Conservation (phyloP, 1,140 invertebrate genomes). For the Drosophila bipectinata region DNA sequence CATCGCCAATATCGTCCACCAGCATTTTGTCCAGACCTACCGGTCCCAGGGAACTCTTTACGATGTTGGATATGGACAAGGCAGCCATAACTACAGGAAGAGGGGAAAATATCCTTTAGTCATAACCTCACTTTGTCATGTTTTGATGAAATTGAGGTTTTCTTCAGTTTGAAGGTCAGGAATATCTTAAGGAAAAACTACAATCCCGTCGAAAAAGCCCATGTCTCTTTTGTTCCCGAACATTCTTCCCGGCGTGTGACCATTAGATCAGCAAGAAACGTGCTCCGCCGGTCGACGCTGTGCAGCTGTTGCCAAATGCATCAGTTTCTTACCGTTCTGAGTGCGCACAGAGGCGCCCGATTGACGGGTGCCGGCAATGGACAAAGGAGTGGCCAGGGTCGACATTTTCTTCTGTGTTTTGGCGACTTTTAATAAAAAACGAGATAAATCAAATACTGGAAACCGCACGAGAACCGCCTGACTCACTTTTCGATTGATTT, state of each 20-base stretch:
- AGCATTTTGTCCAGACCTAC: slow-evolving; percentile 99
- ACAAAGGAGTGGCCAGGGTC: slow-evolving; percentile 88
- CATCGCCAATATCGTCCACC: slow-evolving; percentile 99
- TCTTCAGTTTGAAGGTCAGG: neutral
- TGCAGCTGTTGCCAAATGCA: slow-evolving; percentile 63
- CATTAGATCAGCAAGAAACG: slow-evolving; percentile 54
- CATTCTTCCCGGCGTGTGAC: slow-evolving; percentile 39
- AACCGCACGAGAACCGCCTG: slow-evolving; percentile 75
- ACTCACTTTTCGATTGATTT: slow-evolving; percentile 54
- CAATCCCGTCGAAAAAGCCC: neutral
- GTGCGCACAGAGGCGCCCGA: slow-evolving; percentile 95
- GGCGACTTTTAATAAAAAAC: slow-evolving; percentile 73
- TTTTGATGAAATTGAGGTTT: neutral
- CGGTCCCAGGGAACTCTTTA: slow-evolving; percentile 99
- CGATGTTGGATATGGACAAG: slow-evolving; percentile 98
- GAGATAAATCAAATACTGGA: slow-evolving; percentile 64
- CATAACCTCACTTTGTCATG: slow-evolving; percentile 70
- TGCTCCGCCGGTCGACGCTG: slow-evolving; percentile 61
- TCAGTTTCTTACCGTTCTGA: slow-evolving; percentile 93
- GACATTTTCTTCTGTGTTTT: slow-evolving; percentile 85
- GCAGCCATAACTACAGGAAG: slow-evolving; percentile 93
- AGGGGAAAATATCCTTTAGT: slow-evolving; percentile 11
- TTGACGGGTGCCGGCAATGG: slow-evolving; percentile 93
- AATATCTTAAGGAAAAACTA: neutral
- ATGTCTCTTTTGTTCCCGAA: slow-evolving; percentile 53